Conservation (phyloP, 2,113 vertebrate species). For the Malurus elegans region DNA sequence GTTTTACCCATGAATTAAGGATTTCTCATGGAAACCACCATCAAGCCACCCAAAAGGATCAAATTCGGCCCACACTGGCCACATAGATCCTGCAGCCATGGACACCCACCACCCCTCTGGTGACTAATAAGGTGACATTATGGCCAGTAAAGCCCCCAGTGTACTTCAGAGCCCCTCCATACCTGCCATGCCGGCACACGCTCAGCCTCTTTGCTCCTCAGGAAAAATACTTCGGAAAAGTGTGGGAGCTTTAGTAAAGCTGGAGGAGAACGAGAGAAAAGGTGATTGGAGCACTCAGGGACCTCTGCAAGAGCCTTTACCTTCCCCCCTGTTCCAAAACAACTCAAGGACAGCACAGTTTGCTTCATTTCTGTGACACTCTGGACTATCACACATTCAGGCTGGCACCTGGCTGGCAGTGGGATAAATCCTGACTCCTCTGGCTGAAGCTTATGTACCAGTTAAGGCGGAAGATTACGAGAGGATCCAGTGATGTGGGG, state of each 20-base stretch:
- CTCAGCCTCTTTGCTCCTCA: neutral
- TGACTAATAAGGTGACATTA: neutral
- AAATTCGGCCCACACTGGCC: neutral
- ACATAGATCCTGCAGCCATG: neutral
- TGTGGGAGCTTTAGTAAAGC: constrained; percentile 2
- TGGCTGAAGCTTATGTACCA: neutral
- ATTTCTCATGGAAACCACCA: neutral
- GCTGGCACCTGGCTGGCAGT: neutral
- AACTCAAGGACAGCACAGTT: neutral
- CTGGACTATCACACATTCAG: neutral
- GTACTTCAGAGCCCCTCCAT: neutral
- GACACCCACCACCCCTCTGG: neutral
- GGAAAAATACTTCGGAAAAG: neutral
- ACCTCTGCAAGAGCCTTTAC: neutral
- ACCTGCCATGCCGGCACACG: constrained; percentile 70
- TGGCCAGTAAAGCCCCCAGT: neutral
- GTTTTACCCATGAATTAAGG: neutral
- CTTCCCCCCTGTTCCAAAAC: neutral
- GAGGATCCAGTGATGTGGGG: neutral
- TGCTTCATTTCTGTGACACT: neutral
- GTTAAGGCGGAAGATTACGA: constrained; percentile 16
- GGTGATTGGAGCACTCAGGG: neutral
- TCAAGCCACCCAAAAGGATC: neutral
- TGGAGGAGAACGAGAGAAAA: constrained; percentile 23
- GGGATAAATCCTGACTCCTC: neutral